Percentiles rank a stretch among this genome's conserved stretches.
Conservation (phyloP, 1,140 invertebrate genomes). For the Lithobius niger region DNA sequence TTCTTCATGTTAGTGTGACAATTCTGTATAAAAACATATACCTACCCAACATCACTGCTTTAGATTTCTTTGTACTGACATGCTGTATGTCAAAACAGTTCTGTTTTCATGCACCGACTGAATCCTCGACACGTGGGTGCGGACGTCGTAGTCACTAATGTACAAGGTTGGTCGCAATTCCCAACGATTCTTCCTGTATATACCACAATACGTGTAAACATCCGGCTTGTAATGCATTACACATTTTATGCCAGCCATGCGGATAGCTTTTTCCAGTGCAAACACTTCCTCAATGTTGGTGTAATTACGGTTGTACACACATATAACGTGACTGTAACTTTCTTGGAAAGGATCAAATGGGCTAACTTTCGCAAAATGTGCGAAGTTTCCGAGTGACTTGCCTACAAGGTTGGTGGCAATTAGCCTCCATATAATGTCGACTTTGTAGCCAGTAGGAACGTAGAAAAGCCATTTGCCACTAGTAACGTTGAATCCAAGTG, state of each 20-base stretch:
- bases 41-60: background rate
- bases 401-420: constrained; percentile 1
- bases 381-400: background rate
- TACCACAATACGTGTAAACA: constrained; percentile 17
- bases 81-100: no score
- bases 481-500: background rate
- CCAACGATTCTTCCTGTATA: constrained; percentile 17
- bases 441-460: background rate
- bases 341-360: background rate
- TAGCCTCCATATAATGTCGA: background rate
- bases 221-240: constrained; percentile 18
- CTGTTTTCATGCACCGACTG: background rate
- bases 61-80: background rate
- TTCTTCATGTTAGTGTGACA: no score
- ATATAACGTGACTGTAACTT: constrained; percentile 13
- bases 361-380: background rate
- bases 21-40: background rate
- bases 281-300: constrained; percentile 16
- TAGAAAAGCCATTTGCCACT: background rate
- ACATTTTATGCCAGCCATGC: constrained; percentile 16
- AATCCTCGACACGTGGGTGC: background rate
- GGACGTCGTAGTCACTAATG: constrained; percentile 16
- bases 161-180: constrained; percentile 13
- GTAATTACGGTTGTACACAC: constrained; percentile 17
- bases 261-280: constrained; percentile 12